A percentile compares a stretch with the other conserved stretches of the same genome.
Evolutionary conservation across 2,113 vertebrate species (phyloP).

Genomic region (Rhagologus leucostigma): DNA sequence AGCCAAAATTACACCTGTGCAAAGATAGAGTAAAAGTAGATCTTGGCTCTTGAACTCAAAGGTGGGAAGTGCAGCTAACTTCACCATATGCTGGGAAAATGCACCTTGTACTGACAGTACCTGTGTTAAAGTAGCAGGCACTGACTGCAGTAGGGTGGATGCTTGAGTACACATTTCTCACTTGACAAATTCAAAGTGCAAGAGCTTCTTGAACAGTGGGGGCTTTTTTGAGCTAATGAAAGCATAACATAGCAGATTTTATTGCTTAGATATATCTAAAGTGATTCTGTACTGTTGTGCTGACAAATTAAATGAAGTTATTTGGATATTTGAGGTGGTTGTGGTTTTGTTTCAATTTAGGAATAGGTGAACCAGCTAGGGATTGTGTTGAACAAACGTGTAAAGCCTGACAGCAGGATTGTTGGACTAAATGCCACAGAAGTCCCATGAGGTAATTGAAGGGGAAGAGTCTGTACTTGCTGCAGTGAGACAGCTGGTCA

Average conservation of each 20-base stretch:
- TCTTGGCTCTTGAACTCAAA: not conserved
- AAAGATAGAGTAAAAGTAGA: not conserved
- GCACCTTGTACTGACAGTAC: not conserved
- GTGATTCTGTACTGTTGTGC: not conserved
- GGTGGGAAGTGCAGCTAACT: not conserved
- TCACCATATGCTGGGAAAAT: not conserved
- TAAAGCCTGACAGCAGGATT: not conserved
- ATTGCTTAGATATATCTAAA: constrained; percentile 16
- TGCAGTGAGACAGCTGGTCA: not conserved
- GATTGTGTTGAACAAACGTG: not conserved
- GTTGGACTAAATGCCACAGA: not conserved
- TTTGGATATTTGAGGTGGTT: not conserved
- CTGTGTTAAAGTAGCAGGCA: not conserved
- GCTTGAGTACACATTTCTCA: not conserved
- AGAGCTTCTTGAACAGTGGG: not conserved
- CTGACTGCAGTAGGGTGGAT: not conserved
- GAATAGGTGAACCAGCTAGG: not conserved
- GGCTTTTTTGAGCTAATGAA: not conserved
- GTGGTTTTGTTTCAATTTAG: not conserved
- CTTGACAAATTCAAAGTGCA: not conserved
- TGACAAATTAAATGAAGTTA: not conserved
- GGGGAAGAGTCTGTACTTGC: not conserved
- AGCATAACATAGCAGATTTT: not conserved
- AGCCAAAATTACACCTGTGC: not conserved
- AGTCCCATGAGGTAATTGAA: not conserved